A percentile compares a stretch with the other conserved stretches of the same genome.
Evolutionary conservation across 64 coral and sea anemone species (phyloP).

Genomic region (Actinia tenebrosa): DNA sequence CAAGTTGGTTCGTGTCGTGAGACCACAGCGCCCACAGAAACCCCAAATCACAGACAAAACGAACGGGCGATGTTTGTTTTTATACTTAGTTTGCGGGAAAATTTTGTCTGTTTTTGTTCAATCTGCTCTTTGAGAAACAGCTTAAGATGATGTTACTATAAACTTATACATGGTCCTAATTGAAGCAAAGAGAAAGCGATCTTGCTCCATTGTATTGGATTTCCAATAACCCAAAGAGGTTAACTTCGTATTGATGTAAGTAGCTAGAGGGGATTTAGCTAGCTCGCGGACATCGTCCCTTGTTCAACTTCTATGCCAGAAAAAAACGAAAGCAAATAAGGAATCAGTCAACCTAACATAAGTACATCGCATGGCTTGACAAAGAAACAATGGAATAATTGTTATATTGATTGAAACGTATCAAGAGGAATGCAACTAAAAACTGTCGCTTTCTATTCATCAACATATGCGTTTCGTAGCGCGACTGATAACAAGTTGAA

Average conservation of each 20-base stretch:
- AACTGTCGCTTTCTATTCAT: constrained; percentile 7
- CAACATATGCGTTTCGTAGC: constrained; percentile 5
- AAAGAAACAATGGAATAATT: constrained; percentile 15
- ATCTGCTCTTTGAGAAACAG: constrained; percentile 8
- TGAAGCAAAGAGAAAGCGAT: not conserved
- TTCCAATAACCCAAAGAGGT: not conserved
- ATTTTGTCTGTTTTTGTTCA: not conserved
- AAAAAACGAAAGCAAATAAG: not conserved
- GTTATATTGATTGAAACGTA: constrained; percentile 20
- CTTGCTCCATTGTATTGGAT: not conserved
- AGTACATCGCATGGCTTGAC: constrained; percentile 4
- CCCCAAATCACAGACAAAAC: constrained; percentile 6
- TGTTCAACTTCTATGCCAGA: not conserved
- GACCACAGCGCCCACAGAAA: constrained; percentile 8
- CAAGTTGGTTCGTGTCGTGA: constrained; percentile 14
- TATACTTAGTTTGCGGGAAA: not conserved
- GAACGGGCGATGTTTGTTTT: not conserved
- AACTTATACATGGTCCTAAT: not conserved
- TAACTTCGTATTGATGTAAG: not conserved
- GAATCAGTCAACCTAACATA: not conserved
- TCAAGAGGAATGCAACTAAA: constrained; percentile 2
- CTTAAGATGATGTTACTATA: not conserved
- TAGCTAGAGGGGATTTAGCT: not conserved
- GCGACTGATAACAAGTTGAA: constrained; percentile 6
- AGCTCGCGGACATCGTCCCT: not conserved